These are phyloP conservation scores for Poeciliopsis infans DNA, from an alignment of 2,797 vertebrate genomes.

Conservation along the genomic window DNA sequence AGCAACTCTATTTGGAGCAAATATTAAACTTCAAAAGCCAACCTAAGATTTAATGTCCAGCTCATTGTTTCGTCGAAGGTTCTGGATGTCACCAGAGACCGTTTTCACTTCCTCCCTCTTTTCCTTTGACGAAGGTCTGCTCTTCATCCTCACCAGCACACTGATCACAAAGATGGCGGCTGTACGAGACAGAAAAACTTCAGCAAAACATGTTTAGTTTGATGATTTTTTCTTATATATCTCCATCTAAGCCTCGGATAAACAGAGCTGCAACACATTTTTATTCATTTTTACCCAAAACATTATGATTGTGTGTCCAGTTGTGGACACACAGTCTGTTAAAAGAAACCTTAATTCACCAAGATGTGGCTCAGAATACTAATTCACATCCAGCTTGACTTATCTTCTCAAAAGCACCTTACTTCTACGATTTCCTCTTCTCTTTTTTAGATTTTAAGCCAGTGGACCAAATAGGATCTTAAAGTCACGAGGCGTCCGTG, in stretches of 20 bases:
- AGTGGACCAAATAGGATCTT: slow-evolving; percentile 74
- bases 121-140: fast-evolving
- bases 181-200: slow-evolving; percentile 1
- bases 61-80: slow-evolving; percentile 24
- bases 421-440: slow-evolving; percentile 48
- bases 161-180: not conserved
- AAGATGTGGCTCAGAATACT: slow-evolving; percentile 51
- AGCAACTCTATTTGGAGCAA: not conserved
- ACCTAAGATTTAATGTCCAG: not conserved
- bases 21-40: not conserved
- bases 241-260: not conserved
- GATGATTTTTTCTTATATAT: not conserved
- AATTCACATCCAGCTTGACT: slow-evolving; percentile 63
- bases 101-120: slow-evolving; percentile 5
- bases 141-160: not conserved
- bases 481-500: slow-evolving; percentile 68
- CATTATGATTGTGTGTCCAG: not conserved
- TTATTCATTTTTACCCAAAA: not conserved
- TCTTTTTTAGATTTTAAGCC: slow-evolving; percentile 70
- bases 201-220: not conserved
- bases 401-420: slow-evolving; percentile 69
- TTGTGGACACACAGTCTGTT: slow-evolving; percentile 32
- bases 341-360: slow-evolving; percentile 36
- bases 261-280: not conserved
- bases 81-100: not conserved